phyloP scores from a whole-genome alignment of 30 jellyfish, hydroid and myxozoan genomes.

The Cassiopea andromeda region DNA sequence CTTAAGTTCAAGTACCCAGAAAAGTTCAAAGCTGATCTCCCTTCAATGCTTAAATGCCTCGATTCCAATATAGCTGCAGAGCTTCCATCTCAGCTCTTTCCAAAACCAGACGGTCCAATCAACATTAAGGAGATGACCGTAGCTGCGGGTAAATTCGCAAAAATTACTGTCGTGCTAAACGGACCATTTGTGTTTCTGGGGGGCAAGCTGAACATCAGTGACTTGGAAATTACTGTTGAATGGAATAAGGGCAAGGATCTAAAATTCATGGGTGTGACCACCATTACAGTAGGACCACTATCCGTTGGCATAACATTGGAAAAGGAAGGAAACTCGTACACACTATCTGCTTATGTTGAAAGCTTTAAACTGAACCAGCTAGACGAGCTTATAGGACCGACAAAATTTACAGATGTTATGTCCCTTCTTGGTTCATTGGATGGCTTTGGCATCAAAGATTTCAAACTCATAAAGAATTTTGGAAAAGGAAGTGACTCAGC shows the following conservation, averaged over 20 bases:
- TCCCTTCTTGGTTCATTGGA: slow-evolving; percentile 49
- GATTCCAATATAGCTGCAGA: slow-evolving; percentile 78
- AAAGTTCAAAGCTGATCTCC: slow-evolving; percentile 62
- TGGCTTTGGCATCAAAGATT: slow-evolving; percentile 73
- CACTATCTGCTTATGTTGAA: slow-evolving; percentile 61
- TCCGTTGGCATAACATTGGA: slow-evolving; percentile 65
- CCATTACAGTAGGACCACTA: slow-evolving; percentile 60
- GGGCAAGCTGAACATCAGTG: slow-evolving; percentile 59
- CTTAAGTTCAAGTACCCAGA: slow-evolving; percentile 61
- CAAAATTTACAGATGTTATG: slow-evolving; percentile 6
- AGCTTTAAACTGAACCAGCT: slow-evolving; percentile 60
- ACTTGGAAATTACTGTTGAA: slow-evolving; percentile 51
- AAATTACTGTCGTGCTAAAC: slow-evolving; percentile 45
- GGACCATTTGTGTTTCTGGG: slow-evolving; percentile 76
- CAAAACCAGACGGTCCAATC: slow-evolving; percentile 64
- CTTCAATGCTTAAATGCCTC: slow-evolving; percentile 64
- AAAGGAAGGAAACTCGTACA: slow-evolving; percentile 50
- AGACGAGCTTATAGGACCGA: slow-evolving; percentile 54
- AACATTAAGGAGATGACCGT: slow-evolving; percentile 66
- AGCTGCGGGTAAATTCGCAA: slow-evolving; percentile 48
- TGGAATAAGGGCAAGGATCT: slow-evolving; percentile 30
- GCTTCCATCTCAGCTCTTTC: slow-evolving; percentile 79
- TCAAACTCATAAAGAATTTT: slow-evolving; percentile 52
- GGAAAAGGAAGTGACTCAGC: slow-evolving; percentile 55
- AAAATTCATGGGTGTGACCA: slow-evolving; percentile 55